Evolutionary conservation across 2,113 vertebrate species (phyloP).

Genomic region (Limanda limanda): DNA sequence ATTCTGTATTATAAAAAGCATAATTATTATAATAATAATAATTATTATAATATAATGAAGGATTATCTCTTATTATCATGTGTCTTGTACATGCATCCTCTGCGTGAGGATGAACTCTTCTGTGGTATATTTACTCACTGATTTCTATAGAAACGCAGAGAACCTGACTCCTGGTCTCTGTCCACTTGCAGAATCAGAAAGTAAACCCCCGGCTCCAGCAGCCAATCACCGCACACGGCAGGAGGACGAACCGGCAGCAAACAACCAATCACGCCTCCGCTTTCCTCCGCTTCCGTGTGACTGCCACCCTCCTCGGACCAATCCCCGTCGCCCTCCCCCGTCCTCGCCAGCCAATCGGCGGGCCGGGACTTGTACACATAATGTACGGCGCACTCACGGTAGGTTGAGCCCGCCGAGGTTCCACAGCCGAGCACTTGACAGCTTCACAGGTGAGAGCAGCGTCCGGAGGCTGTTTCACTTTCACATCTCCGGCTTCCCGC

Average conservation of each 20-base stretch:
- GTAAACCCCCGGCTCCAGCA: neutral
- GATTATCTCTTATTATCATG: too few species aligned
- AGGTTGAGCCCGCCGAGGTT: conserved; percentile 71
- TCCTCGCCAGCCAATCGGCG: conserved; percentile 60
- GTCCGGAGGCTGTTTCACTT: conserved; percentile 80
- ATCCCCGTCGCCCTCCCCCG: conserved; percentile 55
- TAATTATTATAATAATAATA: too few species aligned
- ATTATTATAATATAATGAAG: too few species aligned
- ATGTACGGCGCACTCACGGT: conserved; percentile 72
- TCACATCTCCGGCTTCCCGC: conserved; percentile 54
- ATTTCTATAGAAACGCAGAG: too few species aligned
- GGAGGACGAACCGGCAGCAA: conserved; percentile 37
- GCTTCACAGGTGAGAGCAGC: conserved; percentile 83
- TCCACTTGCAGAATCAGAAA: too few species aligned
- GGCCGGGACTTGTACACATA: conserved; percentile 46
- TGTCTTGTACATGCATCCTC: too few species aligned
- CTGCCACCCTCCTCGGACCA: conserved; percentile 41
- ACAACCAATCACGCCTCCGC: conserved; percentile 42
- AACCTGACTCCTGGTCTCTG: too few species aligned
- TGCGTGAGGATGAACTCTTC: too few species aligned
- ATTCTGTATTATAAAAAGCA: too few species aligned
- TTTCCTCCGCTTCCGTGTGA: conserved; percentile 23
- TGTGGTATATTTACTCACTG: too few species aligned
- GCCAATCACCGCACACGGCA: conserved; percentile 58
- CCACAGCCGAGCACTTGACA: conserved; percentile 82